A percentile compares a stretch with the other conserved stretches of the same genome.
Conservation (phyloP, 2,888 invertebrate genomes). For the Nezara viridula region DNA sequence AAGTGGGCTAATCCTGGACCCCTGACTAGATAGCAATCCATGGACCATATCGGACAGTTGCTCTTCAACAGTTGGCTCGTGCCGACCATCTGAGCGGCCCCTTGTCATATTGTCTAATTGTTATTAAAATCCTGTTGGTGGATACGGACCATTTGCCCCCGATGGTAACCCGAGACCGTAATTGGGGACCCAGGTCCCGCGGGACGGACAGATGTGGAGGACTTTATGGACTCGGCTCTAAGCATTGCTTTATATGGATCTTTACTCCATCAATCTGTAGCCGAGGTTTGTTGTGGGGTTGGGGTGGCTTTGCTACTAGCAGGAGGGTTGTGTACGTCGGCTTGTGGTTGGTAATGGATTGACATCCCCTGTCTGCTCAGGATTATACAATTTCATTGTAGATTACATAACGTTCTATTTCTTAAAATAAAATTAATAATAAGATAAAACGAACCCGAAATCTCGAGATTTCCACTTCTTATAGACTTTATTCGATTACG, state of each 20-base stretch:
- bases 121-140: slow-evolving; percentile 44
- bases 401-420: not conserved
- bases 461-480: no score
- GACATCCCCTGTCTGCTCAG: not conserved
- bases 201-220: not conserved
- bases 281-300: slow-evolving; percentile 14
- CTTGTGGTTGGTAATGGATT: slow-evolving; percentile 22
- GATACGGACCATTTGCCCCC: slow-evolving; percentile 26
- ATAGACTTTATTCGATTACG: no score
- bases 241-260: not conserved
- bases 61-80: slow-evolving; percentile 44
- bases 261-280: slow-evolving; percentile 11
- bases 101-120: slow-evolving; percentile 45
- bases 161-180: slow-evolving; percentile 33
- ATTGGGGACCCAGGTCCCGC: not conserved
- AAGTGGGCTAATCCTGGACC: not conserved
- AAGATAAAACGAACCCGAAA: no score
- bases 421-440: no score
- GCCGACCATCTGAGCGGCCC: not conserved
- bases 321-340: not conserved
- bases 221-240: slow-evolving; percentile 4
- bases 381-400: not conserved
- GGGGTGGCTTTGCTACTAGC: not conserved
- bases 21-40: not conserved
- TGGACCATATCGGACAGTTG: slow-evolving; percentile 3